Conservation (phyloP, 2,888 invertebrate genomes). For the Drosophila mimetica region DNA sequence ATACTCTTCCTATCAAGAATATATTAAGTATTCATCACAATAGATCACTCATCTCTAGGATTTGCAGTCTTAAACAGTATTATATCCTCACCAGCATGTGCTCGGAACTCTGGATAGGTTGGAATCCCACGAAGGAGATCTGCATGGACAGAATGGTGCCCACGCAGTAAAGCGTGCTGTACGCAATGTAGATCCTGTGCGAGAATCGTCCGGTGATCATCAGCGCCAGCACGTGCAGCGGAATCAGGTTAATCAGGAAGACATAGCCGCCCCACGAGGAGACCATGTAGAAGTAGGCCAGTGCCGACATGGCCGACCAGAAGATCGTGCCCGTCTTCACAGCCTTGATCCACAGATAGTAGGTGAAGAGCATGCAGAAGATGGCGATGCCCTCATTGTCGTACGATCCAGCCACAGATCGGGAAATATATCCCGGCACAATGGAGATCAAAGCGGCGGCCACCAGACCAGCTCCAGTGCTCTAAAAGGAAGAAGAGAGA, state of each 20-base stretch:
- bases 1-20: slow-evolving; percentile 85
- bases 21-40: slow-evolving; percentile 78
- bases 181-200: slow-evolving; percentile 95
- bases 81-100: slow-evolving; percentile 89
- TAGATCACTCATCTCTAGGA: not conserved
- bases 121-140: slow-evolving; percentile 97
- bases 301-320: slow-evolving; percentile 96
- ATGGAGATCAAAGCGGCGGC: slow-evolving; percentile 99
- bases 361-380: slow-evolving; percentile 95
- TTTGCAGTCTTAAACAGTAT: not conserved
- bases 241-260: slow-evolving; percentile 99
- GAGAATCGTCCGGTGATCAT: slow-evolving; percentile 98
- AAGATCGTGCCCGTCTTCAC: slow-evolving; percentile 98
- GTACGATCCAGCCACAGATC: slow-evolving; percentile 99
- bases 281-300: slow-evolving; percentile 99
- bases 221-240: slow-evolving; percentile 97
- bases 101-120: slow-evolving; percentile 99
- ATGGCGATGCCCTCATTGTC: slow-evolving; percentile 99
- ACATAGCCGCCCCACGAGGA: slow-evolving; percentile 99
- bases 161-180: slow-evolving; percentile 98
- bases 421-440: slow-evolving; percentile 99
- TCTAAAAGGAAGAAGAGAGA: slow-evolving; percentile 27
- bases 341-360: slow-evolving; percentile 98
- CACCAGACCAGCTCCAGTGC: slow-evolving; percentile 96
- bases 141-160: slow-evolving; percentile 99